Conservation (phyloP, 1,140 invertebrate species). For the Pogonognathellus flavescens region DNA sequence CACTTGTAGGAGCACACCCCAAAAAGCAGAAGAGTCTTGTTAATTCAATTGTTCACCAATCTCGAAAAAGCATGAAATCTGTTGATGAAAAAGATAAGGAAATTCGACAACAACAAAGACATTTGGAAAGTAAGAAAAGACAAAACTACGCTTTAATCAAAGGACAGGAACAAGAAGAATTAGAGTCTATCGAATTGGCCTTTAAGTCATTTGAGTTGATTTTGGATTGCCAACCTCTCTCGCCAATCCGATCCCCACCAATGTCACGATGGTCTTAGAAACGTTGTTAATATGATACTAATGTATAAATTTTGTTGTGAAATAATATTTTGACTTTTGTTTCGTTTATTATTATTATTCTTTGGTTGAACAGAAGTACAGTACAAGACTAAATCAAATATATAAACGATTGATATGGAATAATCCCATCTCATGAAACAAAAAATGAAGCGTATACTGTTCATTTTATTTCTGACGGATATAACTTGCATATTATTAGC, state of each 20-base stretch:
- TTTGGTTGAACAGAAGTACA: not conserved
- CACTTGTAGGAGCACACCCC: not conserved
- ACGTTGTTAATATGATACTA: not conserved
- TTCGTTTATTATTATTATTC: constrained; percentile 23
- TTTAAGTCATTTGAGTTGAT: constrained; percentile 60
- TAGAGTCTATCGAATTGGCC: constrained; percentile 52
- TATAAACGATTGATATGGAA: not conserved
- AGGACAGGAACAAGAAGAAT: constrained; percentile 47
- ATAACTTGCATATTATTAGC: no score
- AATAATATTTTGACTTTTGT: not conserved
- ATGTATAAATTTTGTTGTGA: not conserved
- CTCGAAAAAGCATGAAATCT: not conserved
- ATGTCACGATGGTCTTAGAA: constrained; percentile 19
- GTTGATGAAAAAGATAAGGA: constrained; percentile 32
- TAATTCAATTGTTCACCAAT: constrained; percentile 15
- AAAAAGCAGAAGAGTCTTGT: constrained; percentile 30
- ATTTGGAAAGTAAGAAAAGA: constrained; percentile 37
- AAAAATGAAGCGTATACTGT: no score
- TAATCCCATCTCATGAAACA: no score
- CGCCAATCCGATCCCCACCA: constrained; percentile 53
- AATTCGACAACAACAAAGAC: constrained; percentile 27
- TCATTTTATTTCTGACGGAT: no score
- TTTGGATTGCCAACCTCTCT: constrained; percentile 41
- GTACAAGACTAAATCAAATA: not conserved
- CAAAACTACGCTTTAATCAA: constrained; percentile 54